Conservation (phyloP, 2,797 vertebrate genomes). For the Thamnophis elegans region DNA sequence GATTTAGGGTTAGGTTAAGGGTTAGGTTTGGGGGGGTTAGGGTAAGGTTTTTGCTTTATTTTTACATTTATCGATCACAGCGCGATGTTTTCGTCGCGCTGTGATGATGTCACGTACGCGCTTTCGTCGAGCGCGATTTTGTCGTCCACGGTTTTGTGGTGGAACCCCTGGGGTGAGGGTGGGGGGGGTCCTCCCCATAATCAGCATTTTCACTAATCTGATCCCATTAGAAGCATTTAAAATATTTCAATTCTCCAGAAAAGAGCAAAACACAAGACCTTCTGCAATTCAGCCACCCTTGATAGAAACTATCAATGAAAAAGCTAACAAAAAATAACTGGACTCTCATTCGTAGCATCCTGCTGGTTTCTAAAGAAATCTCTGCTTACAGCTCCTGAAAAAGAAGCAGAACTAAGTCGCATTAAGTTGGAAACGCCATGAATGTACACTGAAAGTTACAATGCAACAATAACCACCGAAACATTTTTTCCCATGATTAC, state of each 20-base stretch:
- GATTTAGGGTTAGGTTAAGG: too few relatives aligned
- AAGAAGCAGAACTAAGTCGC: neutral
- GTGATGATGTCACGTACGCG: too few relatives aligned
- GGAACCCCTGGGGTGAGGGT: too few relatives aligned
- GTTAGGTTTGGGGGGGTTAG: too few relatives aligned
- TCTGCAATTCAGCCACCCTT: slow-evolving; percentile 20
- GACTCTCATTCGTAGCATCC: neutral
- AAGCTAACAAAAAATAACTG: neutral
- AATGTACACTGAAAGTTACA: slow-evolving; percentile 17
- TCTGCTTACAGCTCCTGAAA: slow-evolving; percentile 10
- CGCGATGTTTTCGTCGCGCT: too few relatives aligned
- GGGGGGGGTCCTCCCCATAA: neutral
- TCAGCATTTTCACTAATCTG: neutral
- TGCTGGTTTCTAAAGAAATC: neutral
- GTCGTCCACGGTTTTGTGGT: too few relatives aligned
- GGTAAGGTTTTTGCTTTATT: too few relatives aligned
- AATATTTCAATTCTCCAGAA: slow-evolving; percentile 15
- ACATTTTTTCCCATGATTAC: neutral
- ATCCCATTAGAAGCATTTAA: slow-evolving; percentile 3
- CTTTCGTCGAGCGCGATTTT: too few relatives aligned
- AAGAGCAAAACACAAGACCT: neutral
- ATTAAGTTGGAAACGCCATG: neutral
- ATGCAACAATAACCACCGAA: slow-evolving; percentile 17
- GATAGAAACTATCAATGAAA: slow-evolving; percentile 20
- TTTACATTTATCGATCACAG: too few relatives aligned